These are phyloP conservation scores for Drepana arcuata DNA, from an alignment of 1,140 invertebrate genomes.

Conservation along the genomic window DNA sequence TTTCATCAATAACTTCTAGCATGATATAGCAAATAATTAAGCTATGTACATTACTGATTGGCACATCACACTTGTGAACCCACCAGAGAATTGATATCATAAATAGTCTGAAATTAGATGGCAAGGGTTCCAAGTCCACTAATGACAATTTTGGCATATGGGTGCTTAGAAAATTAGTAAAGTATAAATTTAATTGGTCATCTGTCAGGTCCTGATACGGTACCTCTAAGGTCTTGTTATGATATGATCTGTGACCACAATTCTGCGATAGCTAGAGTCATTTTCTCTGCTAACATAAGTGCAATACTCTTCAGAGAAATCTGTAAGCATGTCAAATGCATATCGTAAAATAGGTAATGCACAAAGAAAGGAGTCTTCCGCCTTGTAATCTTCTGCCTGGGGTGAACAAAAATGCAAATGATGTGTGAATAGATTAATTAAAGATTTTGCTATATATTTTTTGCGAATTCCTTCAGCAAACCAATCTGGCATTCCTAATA, in stretches of 20 bases:
- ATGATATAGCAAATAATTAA: slow-evolving; percentile 75
- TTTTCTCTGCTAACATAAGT: slow-evolving; percentile 52
- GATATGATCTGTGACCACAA: slow-evolving; percentile 31
- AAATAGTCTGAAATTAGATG: slow-evolving; percentile 76
- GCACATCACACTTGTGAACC: slow-evolving; percentile 71
- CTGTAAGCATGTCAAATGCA: slow-evolving; percentile 76
- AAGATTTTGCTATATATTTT: slow-evolving; percentile 74
- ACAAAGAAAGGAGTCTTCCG: slow-evolving; percentile 74
- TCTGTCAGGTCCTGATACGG: slow-evolving; percentile 46
- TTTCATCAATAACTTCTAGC: slow-evolving; percentile 75
- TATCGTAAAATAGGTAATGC: slow-evolving; percentile 77
- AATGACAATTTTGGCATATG: slow-evolving; percentile 49
- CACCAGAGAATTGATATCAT: slow-evolving; percentile 79
- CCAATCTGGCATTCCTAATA: slow-evolving; percentile 74
- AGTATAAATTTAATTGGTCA: slow-evolving; percentile 43
- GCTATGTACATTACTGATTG: slow-evolving; percentile 73
- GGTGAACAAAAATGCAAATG: slow-evolving; percentile 78
- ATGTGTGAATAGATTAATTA: slow-evolving; percentile 78
- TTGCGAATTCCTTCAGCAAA: slow-evolving; percentile 75
- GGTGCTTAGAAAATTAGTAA: slow-evolving; percentile 53
- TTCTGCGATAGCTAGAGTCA: slow-evolving; percentile 33
- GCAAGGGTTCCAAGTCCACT: slow-evolving; percentile 70
- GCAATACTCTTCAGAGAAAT: slow-evolving; percentile 42
- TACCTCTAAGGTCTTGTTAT: slow-evolving; percentile 42
- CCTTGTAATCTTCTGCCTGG: slow-evolving; percentile 81